Evolutionary conservation across 1,140 invertebrate species (phyloP), one percentile per base, ranked within the genome.

Genomic region (Brachionus koreanus): DNA sequence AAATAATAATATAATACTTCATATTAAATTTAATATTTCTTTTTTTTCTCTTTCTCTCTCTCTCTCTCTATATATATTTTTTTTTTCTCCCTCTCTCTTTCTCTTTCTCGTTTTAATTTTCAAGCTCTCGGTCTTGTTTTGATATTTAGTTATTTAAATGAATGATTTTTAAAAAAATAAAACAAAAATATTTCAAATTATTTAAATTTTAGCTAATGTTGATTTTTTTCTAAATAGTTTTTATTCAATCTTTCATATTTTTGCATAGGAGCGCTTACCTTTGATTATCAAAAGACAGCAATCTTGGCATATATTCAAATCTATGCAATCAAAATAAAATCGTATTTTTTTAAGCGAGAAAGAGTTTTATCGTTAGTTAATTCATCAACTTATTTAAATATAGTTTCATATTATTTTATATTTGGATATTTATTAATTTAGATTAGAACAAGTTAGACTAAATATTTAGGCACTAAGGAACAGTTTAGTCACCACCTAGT

Each of bases 1-100:
- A 57, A 57, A 57, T 57, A 57, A 57, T 57, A 57, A 57, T 57
- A 57, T 57, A 57, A 57, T 57, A 57, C 49, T 57, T 57, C 49
- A 57, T 57, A 57, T 57, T 57, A 57, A 57, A 57, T 57, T 57
- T 57, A 57, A 57, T 57, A 25, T 57, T 57, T 57, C 49, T 57
- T 57, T 57, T 57, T 57, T 57, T 57, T 29, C 12, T 42, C 39
- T 42, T 5, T 42, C 39, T 42, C 5, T 57, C 19, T 57, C 49
- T 57, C 49, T 23, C 16, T 57, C 16, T 57, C 16, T 23, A 5
- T 57, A n/a, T n/a, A n/a, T 19, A 7, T 9, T 57, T 3, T 9
- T 0, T 57, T 19, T 57, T 23, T 57, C 29, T 57, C 16, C 19
- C 16, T 57, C 16, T 19, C 7, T 57, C 7, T 9, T 5, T 57